These are phyloP conservation scores for Drosophila eugracilis DNA, from an alignment of 1,140 invertebrate genomes.

Conservation along the genomic window DNA sequence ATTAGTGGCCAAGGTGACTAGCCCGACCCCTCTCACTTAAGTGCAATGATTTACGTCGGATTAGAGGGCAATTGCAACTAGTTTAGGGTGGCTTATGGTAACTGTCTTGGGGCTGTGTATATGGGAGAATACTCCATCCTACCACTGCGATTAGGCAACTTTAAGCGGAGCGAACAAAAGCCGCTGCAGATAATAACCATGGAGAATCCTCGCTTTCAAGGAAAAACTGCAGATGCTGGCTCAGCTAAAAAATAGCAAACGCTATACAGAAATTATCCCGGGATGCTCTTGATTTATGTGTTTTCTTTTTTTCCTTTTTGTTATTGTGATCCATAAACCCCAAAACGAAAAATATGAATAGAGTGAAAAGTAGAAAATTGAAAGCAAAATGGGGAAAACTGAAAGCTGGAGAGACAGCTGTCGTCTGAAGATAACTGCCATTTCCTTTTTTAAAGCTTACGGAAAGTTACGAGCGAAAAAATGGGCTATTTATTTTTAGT, in stretches of 20 bases:
- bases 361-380: slow-evolving; percentile 24
- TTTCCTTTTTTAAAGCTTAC: slow-evolving; percentile 39
- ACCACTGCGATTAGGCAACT: slow-evolving; percentile 2
- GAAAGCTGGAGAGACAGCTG: slow-evolving; percentile 42
- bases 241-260: slow-evolving; percentile 52
- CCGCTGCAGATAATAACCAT: slow-evolving; percentile 54
- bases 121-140: not conserved
- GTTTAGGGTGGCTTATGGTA: slow-evolving; percentile 28
- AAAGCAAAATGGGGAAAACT: slow-evolving; percentile 6
- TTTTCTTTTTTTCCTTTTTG: no score
- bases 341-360: slow-evolving; percentile 12
- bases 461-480: slow-evolving; percentile 16
- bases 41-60: slow-evolving; percentile 47
- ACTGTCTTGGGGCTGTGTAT: slow-evolving; percentile 8
- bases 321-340: slow-evolving; percentile 74
- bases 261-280: slow-evolving; percentile 61
- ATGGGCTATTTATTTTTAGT: not conserved
- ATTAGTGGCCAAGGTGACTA: slow-evolving; percentile 64
- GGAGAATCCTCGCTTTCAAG: slow-evolving; percentile 50
- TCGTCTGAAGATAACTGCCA: slow-evolving; percentile 49
- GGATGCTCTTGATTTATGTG: slow-evolving; percentile 70
- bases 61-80: slow-evolving; percentile 37
- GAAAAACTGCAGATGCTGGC: slow-evolving; percentile 67
- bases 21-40: not conserved
- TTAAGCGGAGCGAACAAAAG: slow-evolving; percentile 47